These are phyloP conservation scores for Corythornis madagascariensis DNA, from an alignment of 2,113 vertebrate genomes.

Conservation along the genomic window DNA sequence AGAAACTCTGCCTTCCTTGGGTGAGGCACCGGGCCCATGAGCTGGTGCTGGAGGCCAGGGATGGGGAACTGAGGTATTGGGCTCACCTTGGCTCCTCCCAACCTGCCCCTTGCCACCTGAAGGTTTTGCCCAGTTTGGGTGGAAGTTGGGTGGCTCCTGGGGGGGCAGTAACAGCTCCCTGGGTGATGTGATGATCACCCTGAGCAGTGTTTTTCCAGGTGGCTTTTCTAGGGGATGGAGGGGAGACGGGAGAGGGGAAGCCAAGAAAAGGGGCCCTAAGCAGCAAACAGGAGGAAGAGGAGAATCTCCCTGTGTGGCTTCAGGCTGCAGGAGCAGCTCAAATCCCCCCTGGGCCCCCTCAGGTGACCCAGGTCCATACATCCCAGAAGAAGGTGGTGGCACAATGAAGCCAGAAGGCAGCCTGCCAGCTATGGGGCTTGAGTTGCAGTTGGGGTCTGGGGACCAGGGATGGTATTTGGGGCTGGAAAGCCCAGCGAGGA, in stretches of 20 bases:
- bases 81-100: rapidly evolving
- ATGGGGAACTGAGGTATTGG: rapidly evolving
- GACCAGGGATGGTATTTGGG: background rate
- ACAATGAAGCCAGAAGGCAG: background rate
- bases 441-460: background rate
- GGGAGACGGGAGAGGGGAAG: background rate
- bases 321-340: background rate
- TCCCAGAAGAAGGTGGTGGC: background rate
- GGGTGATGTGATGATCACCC: background rate
- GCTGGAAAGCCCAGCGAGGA: background rate
- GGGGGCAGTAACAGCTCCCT: background rate
- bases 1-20: background rate
- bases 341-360: rapidly evolving
- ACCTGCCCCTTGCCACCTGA: background rate
- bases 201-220: rapidly evolving
- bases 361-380: background rate
- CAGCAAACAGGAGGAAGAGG: background rate
- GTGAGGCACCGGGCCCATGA: rapidly evolving
- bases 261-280: background rate
- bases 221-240: background rate
- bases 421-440: rapidly evolving
- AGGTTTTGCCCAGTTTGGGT: background rate
- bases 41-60: background rate
- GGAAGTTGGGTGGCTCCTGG: background rate
- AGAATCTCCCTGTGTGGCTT: background rate